Percentiles rank a stretch among this genome's conserved stretches.
Evolutionary conservation across 2,888 invertebrate species (phyloP).

Genomic region (Agrotis clavis): DNA sequence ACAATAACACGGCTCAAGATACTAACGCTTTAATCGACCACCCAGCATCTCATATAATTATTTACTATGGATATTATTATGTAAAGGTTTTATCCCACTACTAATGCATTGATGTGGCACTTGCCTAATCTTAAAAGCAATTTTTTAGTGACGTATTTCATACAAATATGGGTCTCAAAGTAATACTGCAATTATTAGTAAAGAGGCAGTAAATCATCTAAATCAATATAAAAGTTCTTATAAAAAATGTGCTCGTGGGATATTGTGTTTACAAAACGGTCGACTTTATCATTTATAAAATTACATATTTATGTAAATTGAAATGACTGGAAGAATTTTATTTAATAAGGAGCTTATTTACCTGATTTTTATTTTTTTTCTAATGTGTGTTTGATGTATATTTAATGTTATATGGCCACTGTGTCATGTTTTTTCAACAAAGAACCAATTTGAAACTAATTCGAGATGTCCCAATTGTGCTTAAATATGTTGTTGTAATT

Average conservation of each 20-base stretch:
- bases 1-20: conserved; percentile 55
- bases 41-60: conserved; percentile 23
- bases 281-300: conserved; percentile 31
- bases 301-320: conserved; percentile 36
- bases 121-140: too few species aligned
- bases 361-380: conserved; percentile 34
- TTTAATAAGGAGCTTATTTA: conserved; percentile 47
- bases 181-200: too few species aligned
- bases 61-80: conserved; percentile 16
- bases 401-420: conserved; percentile 30
- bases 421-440: conserved; percentile 32
- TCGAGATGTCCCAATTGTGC: conserved; percentile 9
- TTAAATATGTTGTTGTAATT: not conserved
- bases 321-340: conserved; percentile 35
- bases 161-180: too few species aligned
- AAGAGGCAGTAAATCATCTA: not conserved
- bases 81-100: conserved; percentile 12
- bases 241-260: not conserved
- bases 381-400: conserved; percentile 36
- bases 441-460: conserved; percentile 24
- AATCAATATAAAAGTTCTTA: not conserved
- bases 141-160: too few species aligned
- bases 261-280: conserved; percentile 1
- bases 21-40: conserved; percentile 28
- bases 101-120: too few species aligned